These are phyloP conservation scores for Clavelina lepadiformis DNA, from an alignment of 23 tunicate genomes.

Conservation along the genomic window DNA sequence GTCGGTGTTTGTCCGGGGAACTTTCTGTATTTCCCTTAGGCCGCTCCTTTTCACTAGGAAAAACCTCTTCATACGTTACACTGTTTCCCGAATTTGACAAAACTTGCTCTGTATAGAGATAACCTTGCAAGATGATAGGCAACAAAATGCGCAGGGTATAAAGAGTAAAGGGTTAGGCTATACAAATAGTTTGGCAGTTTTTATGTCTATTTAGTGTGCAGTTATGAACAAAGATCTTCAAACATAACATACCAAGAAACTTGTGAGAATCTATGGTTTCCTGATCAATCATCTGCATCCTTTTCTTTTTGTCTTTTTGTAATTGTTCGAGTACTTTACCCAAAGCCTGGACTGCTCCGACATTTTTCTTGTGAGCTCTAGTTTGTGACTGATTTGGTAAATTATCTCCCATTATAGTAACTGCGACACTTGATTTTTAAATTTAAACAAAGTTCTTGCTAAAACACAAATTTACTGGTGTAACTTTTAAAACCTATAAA, in stretches of 20 bases:
- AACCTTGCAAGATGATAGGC: background rate
- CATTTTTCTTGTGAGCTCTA: slow-evolving; percentile 66
- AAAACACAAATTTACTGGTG: no score
- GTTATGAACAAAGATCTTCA: background rate
- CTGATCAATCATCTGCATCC: slow-evolving; percentile 62
- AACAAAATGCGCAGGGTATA: background rate
- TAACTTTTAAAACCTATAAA: no score
- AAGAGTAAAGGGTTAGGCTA: background rate
- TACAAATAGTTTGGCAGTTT: background rate
- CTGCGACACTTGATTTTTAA: no score
- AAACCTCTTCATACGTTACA: slow-evolving; percentile 55
- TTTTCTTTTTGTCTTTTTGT: slow-evolving; percentile 63
- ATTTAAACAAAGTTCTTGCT: no score
- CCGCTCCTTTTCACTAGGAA: slow-evolving; percentile 2
- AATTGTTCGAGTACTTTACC: slow-evolving; percentile 39
- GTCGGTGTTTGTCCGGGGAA: slow-evolving; percentile 32
- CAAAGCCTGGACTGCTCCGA: slow-evolving; percentile 48
- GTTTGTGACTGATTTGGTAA: slow-evolving; percentile 45
- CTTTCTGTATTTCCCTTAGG: slow-evolving; percentile 4
- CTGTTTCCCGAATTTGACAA: slow-evolving; percentile 43
- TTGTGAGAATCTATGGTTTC: slow-evolving; percentile 51
- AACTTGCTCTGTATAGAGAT: slow-evolving; percentile 26
- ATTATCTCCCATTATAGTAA: slow-evolving; percentile 9
- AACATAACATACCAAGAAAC: slow-evolving; percentile 52
- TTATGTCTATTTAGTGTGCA: background rate